phyloP scores from a whole-genome alignment of 2,797 vertebrate genomes.

The Acridotheres tristis region DNA sequence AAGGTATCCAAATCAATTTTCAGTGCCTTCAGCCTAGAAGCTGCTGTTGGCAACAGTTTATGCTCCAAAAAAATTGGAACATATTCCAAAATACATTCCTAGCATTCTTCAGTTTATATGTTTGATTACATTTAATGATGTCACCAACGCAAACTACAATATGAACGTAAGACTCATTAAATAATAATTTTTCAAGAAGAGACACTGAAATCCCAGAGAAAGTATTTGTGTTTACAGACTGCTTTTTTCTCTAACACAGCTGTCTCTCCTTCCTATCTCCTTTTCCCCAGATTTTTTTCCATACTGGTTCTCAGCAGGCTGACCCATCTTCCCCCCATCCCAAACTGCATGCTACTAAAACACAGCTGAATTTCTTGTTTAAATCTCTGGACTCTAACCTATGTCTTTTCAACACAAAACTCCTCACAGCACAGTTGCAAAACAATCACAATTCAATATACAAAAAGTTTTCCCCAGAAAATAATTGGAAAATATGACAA shows the following conservation, averaged over 20 bases:
- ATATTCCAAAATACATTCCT: not conserved
- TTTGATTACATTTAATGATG: not conserved
- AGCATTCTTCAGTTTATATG: not conserved
- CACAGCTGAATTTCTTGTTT: not conserved
- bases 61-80: not conserved
- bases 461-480: not conserved
- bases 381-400: not conserved
- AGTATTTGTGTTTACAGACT: not conserved
- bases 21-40: not conserved
- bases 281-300: not conserved
- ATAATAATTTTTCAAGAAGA: not conserved
- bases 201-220: not conserved
- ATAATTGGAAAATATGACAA: not conserved
- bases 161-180: not conserved
- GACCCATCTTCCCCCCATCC: not conserved
- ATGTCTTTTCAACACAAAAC: not conserved
- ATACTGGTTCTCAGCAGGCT: not conserved
- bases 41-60: not conserved
- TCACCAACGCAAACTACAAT: not conserved
- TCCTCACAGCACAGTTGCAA: not conserved
- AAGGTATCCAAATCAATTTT: not conserved
- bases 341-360: not conserved
- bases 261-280: not conserved
- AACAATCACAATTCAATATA: not conserved
- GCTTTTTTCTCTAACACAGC: not conserved